Conservation (phyloP, 2,888 invertebrate species). For the Allacma fusca region DNA sequence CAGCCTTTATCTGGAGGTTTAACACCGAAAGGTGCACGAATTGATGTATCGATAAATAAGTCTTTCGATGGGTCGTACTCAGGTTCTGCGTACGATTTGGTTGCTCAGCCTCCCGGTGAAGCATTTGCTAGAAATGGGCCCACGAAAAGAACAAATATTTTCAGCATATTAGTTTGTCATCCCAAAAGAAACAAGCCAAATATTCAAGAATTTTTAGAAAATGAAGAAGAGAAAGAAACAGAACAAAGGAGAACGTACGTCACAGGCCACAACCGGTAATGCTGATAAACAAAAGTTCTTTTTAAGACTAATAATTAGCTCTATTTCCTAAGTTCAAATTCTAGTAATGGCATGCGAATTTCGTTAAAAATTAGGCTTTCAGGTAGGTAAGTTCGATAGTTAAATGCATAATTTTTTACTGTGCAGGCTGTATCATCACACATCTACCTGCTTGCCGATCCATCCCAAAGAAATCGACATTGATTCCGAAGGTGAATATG, state of each 20-base stretch:
- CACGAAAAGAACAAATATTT: conserved; percentile 77
- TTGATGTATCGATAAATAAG: conserved; percentile 95
- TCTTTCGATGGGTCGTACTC: conserved; percentile 94
- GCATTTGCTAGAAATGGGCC: conserved; percentile 77
- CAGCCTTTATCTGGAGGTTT: conserved; percentile 4
- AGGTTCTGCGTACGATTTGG: conserved; percentile 89
- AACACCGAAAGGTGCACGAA: conserved; percentile 80
- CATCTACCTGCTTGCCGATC: conserved; percentile 90
- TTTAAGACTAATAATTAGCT: background rate
- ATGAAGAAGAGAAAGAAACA: conserved; percentile 77
- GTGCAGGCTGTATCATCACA: conserved; percentile 88
- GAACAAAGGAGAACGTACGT: conserved; percentile 80
- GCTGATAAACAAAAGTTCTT: background rate
- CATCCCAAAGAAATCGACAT: conserved; percentile 93
- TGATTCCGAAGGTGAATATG: conserved; percentile 93
- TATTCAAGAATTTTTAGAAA: conserved; percentile 88
- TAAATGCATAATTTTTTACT: background rate
- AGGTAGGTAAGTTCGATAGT: background rate
- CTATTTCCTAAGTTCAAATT: no score
- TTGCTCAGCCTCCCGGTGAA: conserved; percentile 76
- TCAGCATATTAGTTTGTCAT: conserved; percentile 80
- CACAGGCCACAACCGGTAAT: conserved; percentile 83
- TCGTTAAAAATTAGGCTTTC: no score
- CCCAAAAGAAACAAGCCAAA: conserved; percentile 67
- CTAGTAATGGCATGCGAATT: no score